A percentile compares a stretch with the other conserved stretches of the same genome.
Conservation (phyloP, 2,113 vertebrate genomes). For the Marmota monax region DNA sequence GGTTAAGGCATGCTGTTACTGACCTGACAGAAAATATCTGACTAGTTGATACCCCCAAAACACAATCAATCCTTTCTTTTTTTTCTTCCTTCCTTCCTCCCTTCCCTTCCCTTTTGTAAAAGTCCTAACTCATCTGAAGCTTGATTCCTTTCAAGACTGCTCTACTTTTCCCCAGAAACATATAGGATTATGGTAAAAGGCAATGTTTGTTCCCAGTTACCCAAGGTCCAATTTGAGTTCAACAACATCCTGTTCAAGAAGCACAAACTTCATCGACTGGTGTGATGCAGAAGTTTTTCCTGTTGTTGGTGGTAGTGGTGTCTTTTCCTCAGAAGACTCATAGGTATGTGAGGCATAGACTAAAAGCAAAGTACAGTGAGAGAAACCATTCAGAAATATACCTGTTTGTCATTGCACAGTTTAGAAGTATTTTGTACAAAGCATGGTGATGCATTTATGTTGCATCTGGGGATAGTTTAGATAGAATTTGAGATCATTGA, state of each 20-base stretch:
- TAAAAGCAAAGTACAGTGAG: background rate
- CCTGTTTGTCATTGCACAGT: background rate
- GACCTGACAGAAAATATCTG: constrained; percentile 47
- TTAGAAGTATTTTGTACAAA: background rate
- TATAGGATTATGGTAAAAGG: background rate
- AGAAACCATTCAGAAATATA: constrained; percentile 10
- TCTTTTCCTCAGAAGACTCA: background rate
- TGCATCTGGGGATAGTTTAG: background rate
- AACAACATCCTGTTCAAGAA: constrained; percentile 32
- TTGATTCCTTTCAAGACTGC: constrained; percentile 25
- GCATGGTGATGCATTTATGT: background rate
- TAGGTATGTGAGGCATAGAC: background rate
- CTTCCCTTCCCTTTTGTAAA: background rate
- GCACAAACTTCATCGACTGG: background rate
- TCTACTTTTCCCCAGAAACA: background rate
- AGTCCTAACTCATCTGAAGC: constrained; percentile 3
- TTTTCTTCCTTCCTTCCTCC: background rate
- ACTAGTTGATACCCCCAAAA: background rate
- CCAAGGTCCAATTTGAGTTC: background rate
- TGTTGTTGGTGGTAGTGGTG: background rate
- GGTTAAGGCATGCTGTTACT: background rate
- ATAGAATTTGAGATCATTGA: constrained; percentile 56
- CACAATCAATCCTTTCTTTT: background rate
- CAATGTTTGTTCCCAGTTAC: background rate
- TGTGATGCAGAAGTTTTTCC: background rate